phyloP scores from a whole-genome alignment of 2,888 invertebrate genomes.

The Physocephala rufipes region DNA sequence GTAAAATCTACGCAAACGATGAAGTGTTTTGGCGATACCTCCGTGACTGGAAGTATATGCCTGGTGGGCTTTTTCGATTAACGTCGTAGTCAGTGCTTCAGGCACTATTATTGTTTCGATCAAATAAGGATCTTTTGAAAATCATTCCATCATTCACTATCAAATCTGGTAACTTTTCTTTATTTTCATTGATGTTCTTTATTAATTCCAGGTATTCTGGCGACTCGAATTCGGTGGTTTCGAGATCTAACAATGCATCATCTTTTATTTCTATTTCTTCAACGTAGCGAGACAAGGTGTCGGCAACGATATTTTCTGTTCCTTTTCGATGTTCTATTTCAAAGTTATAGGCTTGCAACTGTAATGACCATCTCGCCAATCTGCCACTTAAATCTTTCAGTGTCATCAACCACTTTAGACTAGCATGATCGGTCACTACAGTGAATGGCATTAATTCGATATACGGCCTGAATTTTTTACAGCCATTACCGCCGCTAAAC shows the following conservation, averaged over 20 bases:
- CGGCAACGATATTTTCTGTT: slow-evolving; percentile 1
- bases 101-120: neutral
- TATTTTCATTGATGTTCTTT: slow-evolving; percentile 20
- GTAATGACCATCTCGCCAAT: neutral
- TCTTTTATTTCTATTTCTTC: neutral
- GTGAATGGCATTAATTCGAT: slow-evolving; percentile 3
- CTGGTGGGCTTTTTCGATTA: slow-evolving; percentile 19
- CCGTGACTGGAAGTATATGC: slow-evolving; percentile 31
- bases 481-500: neutral
- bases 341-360: slow-evolving; percentile 5
- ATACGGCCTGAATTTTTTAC: neutral
- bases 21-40: slow-evolving; percentile 16
- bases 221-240: too few relatives aligned
- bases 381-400: slow-evolving; percentile 6
- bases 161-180: slow-evolving; percentile 22
- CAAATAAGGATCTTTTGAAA: slow-evolving; percentile 8
- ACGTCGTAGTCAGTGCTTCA: slow-evolving; percentile 14
- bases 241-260: neutral
- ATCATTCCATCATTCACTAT: slow-evolving; percentile 20
- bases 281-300: neutral
- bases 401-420: neutral
- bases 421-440: neutral
- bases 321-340: slow-evolving; percentile 8
- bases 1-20: slow-evolving; percentile 5
- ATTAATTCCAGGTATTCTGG: slow-evolving; percentile 18